Conservation (phyloP, 2,888 invertebrate genomes). For the Lycophotia porphyrea region DNA sequence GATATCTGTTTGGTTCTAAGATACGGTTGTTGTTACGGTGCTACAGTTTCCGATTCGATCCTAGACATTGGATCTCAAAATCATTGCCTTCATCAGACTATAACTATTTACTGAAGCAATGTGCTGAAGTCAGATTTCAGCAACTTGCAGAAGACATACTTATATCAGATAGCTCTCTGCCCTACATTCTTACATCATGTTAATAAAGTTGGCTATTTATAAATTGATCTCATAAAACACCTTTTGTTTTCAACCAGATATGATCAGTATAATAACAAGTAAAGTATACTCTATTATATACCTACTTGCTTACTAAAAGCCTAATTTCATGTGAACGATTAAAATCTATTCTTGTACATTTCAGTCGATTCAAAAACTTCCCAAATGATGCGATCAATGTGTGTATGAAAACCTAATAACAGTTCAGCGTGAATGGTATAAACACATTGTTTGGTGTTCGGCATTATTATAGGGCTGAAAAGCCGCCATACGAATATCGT, state of each 20-base stretch:
- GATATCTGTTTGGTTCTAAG: not conserved
- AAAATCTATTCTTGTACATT: constrained; percentile 41
- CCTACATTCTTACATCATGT: not conserved
- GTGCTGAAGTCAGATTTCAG: not conserved
- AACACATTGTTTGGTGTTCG: constrained; percentile 76
- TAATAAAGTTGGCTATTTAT: not conserved
- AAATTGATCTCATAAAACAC: not conserved
- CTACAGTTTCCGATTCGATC: too few species aligned
- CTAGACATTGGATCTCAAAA: not conserved
- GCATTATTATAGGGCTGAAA: constrained; percentile 82
- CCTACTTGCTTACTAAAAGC: constrained; percentile 27
- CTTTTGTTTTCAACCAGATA: not conserved
- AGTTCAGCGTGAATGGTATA: constrained; percentile 64
- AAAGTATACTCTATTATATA: not conserved
- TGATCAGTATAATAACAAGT: not conserved
- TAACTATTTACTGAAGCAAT: not conserved
- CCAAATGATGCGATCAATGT: constrained; percentile 63
- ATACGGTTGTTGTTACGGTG: not conserved
- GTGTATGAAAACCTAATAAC: constrained; percentile 72
- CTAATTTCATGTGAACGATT: constrained; percentile 36
- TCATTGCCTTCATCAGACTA: not conserved
- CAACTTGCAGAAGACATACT: not conserved
- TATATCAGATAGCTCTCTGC: not conserved
- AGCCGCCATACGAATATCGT: constrained; percentile 84
- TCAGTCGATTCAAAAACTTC: constrained; percentile 40